Evolutionary conservation across 2,888 invertebrate genomes (phyloP).

Genomic region (Tryphoninae sp.): DNA sequence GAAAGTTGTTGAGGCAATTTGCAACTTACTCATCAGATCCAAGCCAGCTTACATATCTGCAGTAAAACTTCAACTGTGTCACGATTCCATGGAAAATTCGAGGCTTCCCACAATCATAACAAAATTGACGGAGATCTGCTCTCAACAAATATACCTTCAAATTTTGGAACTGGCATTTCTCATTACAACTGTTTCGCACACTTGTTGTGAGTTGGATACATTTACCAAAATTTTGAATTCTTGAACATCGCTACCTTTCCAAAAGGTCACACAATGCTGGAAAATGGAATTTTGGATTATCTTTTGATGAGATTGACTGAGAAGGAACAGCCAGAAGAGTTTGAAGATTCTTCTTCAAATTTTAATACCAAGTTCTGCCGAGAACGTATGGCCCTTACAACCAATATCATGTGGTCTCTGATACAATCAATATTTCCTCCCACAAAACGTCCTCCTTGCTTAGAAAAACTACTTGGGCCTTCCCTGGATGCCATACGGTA

Average conservation of each 20-base stretch:
- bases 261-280: conserved; percentile 77
- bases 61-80: conserved; percentile 68
- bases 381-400: conserved; percentile 64
- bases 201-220: conserved; percentile 74
- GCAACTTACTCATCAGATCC: conserved; percentile 64
- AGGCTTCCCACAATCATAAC: conserved; percentile 75
- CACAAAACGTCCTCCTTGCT: conserved; percentile 11
- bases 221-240: not conserved
- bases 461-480: conserved; percentile 57
- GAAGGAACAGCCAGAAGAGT: not conserved
- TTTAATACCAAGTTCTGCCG: conserved; percentile 52
- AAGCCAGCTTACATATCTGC: conserved; percentile 37
- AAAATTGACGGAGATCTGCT: conserved; percentile 74
- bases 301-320: conserved; percentile 77
- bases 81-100: conserved; percentile 75
- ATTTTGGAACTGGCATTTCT: conserved; percentile 74
- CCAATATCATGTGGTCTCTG: conserved; percentile 71
- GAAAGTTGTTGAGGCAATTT: conserved; percentile 67
- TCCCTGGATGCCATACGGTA: conserved; percentile 72
- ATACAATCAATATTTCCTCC: conserved; percentile 67
- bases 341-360: conserved; percentile 8
- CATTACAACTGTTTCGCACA: conserved; percentile 72
- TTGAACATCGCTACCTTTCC: not conserved
- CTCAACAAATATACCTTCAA: conserved; percentile 72
- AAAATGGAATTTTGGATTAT: conserved; percentile 75